A percentile compares a stretch with the other conserved stretches of the same genome.
Evolutionary conservation across 2,888 invertebrate genomes (phyloP).

Genomic region (Junonia oenone): DNA sequence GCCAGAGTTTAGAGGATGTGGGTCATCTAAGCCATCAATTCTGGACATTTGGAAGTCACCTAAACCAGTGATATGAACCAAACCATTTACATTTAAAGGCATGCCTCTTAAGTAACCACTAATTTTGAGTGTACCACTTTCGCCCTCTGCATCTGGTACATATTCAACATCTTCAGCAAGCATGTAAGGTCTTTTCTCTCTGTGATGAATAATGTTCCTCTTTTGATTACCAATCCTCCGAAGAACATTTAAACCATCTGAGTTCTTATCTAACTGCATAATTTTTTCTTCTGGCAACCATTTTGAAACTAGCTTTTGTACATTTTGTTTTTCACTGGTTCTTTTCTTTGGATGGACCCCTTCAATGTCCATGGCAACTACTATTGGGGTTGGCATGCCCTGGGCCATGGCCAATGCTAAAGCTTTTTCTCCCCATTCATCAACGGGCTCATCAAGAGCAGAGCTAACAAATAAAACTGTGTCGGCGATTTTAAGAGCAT

Average conservation of each 20-base stretch:
- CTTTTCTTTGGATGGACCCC: constrained; percentile 86
- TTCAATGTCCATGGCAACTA: constrained; percentile 87
- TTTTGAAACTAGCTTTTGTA: constrained; percentile 83
- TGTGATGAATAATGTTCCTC: constrained; percentile 83
- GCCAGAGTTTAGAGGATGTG: constrained; percentile 80
- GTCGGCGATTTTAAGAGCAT: constrained; percentile 92
- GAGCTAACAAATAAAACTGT: constrained; percentile 89
- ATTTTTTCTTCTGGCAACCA: constrained; percentile 91
- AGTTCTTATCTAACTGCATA: constrained; percentile 85
- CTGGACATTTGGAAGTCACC: constrained; percentile 95
- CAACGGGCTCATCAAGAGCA: constrained; percentile 85
- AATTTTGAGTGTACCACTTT: constrained; percentile 85
- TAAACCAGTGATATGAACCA: constrained; percentile 94
- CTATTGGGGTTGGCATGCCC: constrained; percentile 86
- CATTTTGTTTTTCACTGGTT: constrained; percentile 82
- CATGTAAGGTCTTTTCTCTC: constrained; percentile 90
- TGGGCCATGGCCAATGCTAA: constrained; percentile 90
- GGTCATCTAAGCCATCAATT: constrained; percentile 86
- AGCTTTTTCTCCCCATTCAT: constrained; percentile 88
- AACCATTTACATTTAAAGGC: constrained; percentile 90
- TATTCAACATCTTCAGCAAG: constrained; percentile 89
- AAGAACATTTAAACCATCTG: constrained; percentile 84
- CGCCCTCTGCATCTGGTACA: constrained; percentile 61
- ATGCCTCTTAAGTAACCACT: constrained; percentile 93
- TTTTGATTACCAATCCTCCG: constrained; percentile 90